Percentiles rank a stretch among this genome's conserved stretches.
phyloP scores from a whole-genome alignment of 2,113 vertebrate species.

The Anseranas semipalmata region DNA sequence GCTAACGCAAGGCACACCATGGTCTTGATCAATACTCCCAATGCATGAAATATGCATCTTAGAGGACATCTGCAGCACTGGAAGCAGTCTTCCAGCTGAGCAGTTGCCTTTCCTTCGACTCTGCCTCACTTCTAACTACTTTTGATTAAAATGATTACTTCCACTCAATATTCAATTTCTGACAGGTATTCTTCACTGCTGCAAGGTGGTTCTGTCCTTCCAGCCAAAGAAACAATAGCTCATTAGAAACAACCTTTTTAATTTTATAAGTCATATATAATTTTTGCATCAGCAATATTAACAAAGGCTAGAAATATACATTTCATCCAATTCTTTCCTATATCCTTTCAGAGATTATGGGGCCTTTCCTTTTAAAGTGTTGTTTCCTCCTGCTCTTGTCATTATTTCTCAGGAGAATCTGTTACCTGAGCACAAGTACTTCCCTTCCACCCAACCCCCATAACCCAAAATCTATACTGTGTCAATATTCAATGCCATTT shows the following conservation, averaged over 20 bases:
- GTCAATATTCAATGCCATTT: not conserved
- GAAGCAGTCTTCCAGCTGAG: not conserved
- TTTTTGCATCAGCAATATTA: not conserved
- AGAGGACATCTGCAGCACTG: not conserved
- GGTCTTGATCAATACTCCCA: not conserved
- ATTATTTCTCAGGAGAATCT: not conserved
- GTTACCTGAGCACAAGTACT: not conserved
- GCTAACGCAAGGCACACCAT: not conserved
- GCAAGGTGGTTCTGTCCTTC: not conserved
- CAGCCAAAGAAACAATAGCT: constrained; percentile 17
- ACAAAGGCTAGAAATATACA: not conserved
- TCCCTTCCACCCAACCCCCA: not conserved
- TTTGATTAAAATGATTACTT: constrained; percentile 25
- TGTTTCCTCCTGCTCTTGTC: not conserved
- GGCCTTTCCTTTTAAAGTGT: not conserved
- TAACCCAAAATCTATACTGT: not conserved
- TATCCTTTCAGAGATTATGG: not conserved
- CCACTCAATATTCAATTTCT: constrained; percentile 38
- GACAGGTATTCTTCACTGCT: constrained; percentile 16
- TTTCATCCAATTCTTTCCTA: not conserved
- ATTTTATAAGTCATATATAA: constrained; percentile 4
- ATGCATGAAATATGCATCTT: not conserved
- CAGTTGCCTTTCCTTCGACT: not conserved
- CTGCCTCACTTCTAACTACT: constrained; percentile 13
- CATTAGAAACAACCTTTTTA: not conserved